Evolutionary conservation across 1,140 invertebrate species (phyloP), one percentile per base, ranked within the genome.

Genomic region (Dendroctonus valens): DNA sequence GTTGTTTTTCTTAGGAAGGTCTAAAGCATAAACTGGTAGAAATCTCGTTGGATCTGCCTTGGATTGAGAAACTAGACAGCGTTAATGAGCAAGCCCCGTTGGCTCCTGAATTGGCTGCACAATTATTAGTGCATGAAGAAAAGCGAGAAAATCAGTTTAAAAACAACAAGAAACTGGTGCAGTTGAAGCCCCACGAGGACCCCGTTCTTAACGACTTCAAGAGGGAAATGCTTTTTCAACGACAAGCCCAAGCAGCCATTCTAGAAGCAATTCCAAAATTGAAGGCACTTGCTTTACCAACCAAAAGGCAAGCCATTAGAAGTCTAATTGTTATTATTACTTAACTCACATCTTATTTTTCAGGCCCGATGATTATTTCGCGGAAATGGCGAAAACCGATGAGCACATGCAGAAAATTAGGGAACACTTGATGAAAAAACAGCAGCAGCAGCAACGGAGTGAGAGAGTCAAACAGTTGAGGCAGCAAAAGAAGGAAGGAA

Each of bases 301-400:
- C 93, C 0, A 89, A 86, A 75, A 84, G 87, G 79, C 83, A 76
- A 67, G 48, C 15, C 7, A 14, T 59, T 58, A 39, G n/a, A 8
- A 52, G 38, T 40, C 44, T 38, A 58, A 50, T 7, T 41, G 26
- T n/a, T 55, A 55, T 55, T 50, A 38, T 37, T 39, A 49, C 15
- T n/a, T 51, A 40, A 55, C 52, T 60, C 37, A 55, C 14, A 12
- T 50, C 49, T 50, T 50, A 41, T 51, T 51, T 68, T 69, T 44
- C 26, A 70, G 93, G 62, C 97, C 97, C 0, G 90, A 94, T 40
- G 97, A 99, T 81, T 99, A 97, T 81, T 99, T 97, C 82, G 97
- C 97, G 0, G 92, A 99, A 84, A 99, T 99, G 97, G 94, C 94
- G 3, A 99, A 99, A 79, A 86, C 92, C 53, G 97, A 99, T 81